A percentile compares a stretch with the other conserved stretches of the same genome.
These are phyloP conservation scores for Drosophila atripex DNA, from an alignment of 2,888 invertebrate species.

Conservation along the genomic window DNA sequence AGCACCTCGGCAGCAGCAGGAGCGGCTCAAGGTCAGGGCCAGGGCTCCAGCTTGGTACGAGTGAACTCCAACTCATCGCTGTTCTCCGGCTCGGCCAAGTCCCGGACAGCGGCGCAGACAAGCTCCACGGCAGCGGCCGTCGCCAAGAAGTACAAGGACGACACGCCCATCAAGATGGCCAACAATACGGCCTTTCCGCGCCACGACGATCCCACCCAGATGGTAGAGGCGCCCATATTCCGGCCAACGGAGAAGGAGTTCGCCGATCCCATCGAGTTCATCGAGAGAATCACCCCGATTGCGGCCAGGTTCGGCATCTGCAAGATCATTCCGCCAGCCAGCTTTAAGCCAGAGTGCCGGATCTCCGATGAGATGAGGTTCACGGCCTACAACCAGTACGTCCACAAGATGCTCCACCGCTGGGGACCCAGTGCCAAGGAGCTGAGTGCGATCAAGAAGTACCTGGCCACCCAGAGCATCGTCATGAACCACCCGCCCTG, in stretches of 20 bases:
- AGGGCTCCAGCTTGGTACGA: constrained; percentile 68
- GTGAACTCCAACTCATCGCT: constrained; percentile 83
- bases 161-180: constrained; percentile 83
- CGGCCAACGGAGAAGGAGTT: constrained; percentile 93
- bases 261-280: constrained; percentile 93
- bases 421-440: constrained; percentile 96
- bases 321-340: constrained; percentile 92
- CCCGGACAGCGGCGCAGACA: constrained; percentile 64
- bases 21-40: constrained; percentile 25
- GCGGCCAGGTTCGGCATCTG: constrained; percentile 94
- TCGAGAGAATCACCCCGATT: constrained; percentile 90
- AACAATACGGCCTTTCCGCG: constrained; percentile 85
- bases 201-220: constrained; percentile 84
- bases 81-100: constrained; percentile 83
- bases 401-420: constrained; percentile 92
- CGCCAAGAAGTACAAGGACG: constrained; percentile 83
- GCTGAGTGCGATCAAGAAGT: constrained; percentile 92
- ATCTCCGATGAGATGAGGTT: constrained; percentile 94
- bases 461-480: constrained; percentile 91
- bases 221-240: constrained; percentile 91
- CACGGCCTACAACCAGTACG: constrained; percentile 94
- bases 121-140: constrained; percentile 66
- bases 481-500: constrained; percentile 90
- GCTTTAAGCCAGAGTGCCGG: constrained; percentile 92
- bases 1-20: constrained; percentile 57